A percentile compares a stretch with the other conserved stretches of the same genome.
Conservation (phyloP, 2,113 vertebrate species). For the Engraulis encrasicolus region DNA sequence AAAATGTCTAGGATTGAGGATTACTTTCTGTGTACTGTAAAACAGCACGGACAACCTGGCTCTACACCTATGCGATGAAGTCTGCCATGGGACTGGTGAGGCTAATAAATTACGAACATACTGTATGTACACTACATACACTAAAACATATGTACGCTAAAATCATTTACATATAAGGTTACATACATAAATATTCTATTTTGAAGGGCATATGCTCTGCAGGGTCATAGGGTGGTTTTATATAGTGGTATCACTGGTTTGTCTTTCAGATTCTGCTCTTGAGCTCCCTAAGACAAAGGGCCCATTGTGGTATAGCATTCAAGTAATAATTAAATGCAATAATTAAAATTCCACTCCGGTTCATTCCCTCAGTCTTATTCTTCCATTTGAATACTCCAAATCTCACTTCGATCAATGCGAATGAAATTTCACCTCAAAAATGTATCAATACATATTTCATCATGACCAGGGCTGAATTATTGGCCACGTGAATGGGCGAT, state of each 20-base stretch:
- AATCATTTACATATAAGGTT: too few species aligned
- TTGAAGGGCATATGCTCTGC: not conserved
- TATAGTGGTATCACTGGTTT: not conserved
- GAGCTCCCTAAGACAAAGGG: not conserved
- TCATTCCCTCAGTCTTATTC: not conserved
- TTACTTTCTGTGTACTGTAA: too few species aligned
- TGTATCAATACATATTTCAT: slow-evolving; percentile 19
- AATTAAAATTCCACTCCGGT: not conserved
- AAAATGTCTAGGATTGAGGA: too few species aligned
- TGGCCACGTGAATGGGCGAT: not conserved
- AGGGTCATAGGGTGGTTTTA: not conserved
- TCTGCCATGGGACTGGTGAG: too few species aligned
- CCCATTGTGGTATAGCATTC: not conserved
- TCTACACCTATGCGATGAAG: too few species aligned
- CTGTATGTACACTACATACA: too few species aligned
- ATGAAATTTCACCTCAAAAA: not conserved
- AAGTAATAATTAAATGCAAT: not conserved
- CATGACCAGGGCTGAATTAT: not conserved
- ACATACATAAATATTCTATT: too few species aligned
- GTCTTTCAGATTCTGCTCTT: not conserved
- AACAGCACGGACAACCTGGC: too few species aligned
- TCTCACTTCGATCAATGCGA: not conserved
- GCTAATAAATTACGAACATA: too few species aligned
- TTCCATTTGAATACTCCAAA: not conserved
- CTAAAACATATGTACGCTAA: not conserved